Evolutionary conservation across 92 coral and sea anemone genomes (phyloP), one percentile per base, ranked within the genome.

Genomic region (Galaxea fascicularis): DNA sequence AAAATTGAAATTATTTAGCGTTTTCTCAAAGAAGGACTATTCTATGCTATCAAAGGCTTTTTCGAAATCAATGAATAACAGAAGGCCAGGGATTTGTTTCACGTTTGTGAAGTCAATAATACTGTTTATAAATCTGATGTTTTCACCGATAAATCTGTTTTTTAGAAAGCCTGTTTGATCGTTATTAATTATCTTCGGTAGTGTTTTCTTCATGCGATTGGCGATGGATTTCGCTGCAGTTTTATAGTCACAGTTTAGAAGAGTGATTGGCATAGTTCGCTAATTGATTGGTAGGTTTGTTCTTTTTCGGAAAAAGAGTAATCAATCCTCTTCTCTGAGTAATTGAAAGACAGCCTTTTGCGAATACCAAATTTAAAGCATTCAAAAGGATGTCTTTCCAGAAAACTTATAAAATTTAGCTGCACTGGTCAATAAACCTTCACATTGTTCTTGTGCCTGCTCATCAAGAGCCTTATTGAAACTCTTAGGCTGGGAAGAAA

Each of bases 91-190:
- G n/a, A n/a, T n/a, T n/a, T n/a, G n/a, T n/a, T n/a, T n/a, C n/a
- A n/a, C n/a, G n/a, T n/a, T n/a, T n/a, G n/a, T n/a, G n/a, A n/a
- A n/a, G n/a, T n/a, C n/a, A n/a, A n/a, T n/a, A n/a, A 71, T 28
- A 52, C 35, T 87, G 11, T 87, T 77, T n/a, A n/a, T n/a, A n/a
- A n/a, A n/a, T n/a, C n/a, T n/a, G n/a, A n/a, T n/a, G n/a, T n/a
- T n/a, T n/a, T n/a, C n/a, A n/a, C n/a, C 85, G 39, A 82, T 87
- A 24, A 78, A 39, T 24, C 87, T 28, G 0, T 25, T 72, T 62
- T 84, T 77, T 4, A 82, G 69, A 15, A 84, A 77, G 65, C 91
- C 79, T 4, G 91, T 73, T 30, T 88, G 87, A 83, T 82, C 87
- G 20, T 26, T 21, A 45, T 82, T 60, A 26, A 81, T 26, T 26